These are phyloP conservation scores for Gallinago paraguaiae DNA, from an alignment of 2,113 vertebrate genomes.

Conservation along the genomic window DNA sequence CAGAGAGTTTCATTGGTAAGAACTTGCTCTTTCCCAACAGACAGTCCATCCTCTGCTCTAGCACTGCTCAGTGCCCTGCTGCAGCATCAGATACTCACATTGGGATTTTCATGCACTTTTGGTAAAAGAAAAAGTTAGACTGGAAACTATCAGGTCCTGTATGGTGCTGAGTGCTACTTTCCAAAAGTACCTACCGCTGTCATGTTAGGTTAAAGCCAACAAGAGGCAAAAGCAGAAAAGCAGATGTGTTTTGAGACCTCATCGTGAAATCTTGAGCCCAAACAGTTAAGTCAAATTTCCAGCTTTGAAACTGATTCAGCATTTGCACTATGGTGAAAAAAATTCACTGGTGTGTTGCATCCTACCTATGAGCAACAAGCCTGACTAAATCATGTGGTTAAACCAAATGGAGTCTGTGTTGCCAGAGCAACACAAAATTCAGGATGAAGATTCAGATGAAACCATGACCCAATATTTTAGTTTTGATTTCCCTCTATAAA, in stretches of 20 bases:
- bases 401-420: neutral
- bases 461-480: neutral
- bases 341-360: neutral
- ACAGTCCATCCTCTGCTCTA: neutral
- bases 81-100: neutral
- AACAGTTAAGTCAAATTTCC: neutral
- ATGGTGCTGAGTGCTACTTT: neutral
- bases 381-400: neutral
- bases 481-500: neutral
- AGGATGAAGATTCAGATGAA: neutral
- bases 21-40: neutral
- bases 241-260: neutral
- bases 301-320: neutral
- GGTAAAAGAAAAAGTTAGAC: neutral
- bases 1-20: neutral
- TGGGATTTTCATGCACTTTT: neutral
- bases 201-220: neutral
- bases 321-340: neutral
- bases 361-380: neutral
- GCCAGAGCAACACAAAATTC: constrained; percentile 2
- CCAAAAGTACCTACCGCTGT: neutral
- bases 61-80: neutral
- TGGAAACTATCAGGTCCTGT: neutral
- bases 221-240: neutral
- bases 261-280: neutral